These are phyloP conservation scores for Theocolax elegans DNA, from an alignment of 1,140 invertebrate species.

Conservation along the genomic window DNA sequence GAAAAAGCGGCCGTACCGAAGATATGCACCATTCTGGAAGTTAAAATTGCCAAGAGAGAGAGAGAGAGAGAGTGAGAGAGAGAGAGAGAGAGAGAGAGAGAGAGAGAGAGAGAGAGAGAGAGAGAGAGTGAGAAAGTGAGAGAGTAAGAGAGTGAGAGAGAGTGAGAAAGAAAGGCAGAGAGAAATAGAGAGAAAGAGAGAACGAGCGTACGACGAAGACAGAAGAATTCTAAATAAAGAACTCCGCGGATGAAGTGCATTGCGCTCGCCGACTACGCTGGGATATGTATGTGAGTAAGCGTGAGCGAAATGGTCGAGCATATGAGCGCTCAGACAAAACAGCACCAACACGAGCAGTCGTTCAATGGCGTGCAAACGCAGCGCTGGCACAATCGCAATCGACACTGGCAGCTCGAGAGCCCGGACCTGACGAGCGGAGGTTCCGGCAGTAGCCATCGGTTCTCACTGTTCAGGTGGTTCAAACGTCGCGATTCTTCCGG, in stretches of 20 bases:
- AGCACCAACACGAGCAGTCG: constrained; percentile 16
- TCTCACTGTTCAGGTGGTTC: constrained; percentile 33
- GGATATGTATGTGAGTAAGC: constrained; percentile 9
- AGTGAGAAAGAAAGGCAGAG: not conserved
- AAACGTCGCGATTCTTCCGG: not conserved
- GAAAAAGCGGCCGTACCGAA: not conserved
- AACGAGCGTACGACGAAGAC: too few relatives aligned
- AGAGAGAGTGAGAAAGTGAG: not conserved
- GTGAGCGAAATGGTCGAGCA: constrained; percentile 36
- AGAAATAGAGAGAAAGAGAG: not conserved
- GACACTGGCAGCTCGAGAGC: not conserved
- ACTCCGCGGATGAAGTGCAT: constrained; percentile 25
- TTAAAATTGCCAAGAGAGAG: not conserved
- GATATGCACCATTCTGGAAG: constrained; percentile 21
- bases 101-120: not conserved
- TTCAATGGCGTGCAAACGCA: constrained; percentile 3
- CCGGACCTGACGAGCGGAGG: not conserved
- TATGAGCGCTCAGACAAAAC: constrained; percentile 11
- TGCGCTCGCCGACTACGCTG: not conserved
- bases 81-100: not conserved
- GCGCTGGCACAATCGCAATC: not conserved
- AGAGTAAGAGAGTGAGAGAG: not conserved
- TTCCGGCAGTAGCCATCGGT: not conserved
- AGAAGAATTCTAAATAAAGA: constrained; percentile 34
- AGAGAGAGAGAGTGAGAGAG: not conserved